Conservation (phyloP, 2,113 vertebrate species). For the Gymnobelideus leadbeateri region DNA sequence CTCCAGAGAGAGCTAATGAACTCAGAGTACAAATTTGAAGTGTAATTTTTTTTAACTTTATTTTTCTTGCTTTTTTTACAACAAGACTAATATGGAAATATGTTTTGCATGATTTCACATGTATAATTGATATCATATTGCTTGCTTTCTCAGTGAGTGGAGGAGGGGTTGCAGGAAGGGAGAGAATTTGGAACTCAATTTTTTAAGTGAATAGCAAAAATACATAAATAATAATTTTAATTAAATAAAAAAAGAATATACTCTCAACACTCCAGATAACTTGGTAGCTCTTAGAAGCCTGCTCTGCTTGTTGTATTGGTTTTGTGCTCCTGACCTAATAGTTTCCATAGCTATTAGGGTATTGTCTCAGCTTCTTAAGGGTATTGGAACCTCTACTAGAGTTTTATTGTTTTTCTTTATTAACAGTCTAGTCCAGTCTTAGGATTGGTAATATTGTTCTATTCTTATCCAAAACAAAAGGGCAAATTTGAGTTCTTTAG, state of each 20-base stretch:
- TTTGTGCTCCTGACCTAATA: not conserved
- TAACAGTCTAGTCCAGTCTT: slow-evolving; percentile 14
- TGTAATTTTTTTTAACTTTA: not conserved
- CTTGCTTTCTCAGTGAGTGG: not conserved
- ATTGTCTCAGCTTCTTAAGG: not conserved
- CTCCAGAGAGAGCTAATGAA: not conserved
- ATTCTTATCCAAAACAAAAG: not conserved
- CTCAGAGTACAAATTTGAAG: not conserved
- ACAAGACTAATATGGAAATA: not conserved
- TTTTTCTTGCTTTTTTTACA: not conserved
- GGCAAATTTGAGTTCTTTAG: slow-evolving; percentile 9
- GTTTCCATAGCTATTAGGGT: not conserved
- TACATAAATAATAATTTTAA: not conserved
- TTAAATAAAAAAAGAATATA: not conserved
- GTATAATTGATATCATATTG: not conserved
- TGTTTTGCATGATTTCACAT: not conserved
- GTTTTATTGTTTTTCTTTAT: not conserved
- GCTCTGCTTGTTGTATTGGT: not conserved
- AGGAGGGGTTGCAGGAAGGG: not conserved
- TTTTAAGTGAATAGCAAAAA: not conserved
- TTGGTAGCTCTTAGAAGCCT: not conserved
- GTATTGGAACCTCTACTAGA: not conserved
- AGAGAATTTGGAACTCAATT: not conserved
- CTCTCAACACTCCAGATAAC: not conserved
- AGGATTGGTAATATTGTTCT: not conserved